Base-by-base conservation (phyloP, 2,888 invertebrate genomes). In the Eumacrocentrus americanus region DNA sequence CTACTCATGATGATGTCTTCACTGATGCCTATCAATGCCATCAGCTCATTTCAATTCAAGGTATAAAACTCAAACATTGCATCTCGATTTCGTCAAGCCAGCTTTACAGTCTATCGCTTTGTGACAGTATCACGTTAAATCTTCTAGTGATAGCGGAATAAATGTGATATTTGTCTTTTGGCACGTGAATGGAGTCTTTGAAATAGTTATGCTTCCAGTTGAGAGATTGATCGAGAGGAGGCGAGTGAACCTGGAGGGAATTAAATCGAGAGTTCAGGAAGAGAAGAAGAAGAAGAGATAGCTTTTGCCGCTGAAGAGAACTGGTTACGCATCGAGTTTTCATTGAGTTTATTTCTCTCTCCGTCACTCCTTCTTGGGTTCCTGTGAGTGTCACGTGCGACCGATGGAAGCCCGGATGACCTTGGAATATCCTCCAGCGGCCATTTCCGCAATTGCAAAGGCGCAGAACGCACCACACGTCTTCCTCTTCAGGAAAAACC, bases 371-470 rank as follows among this genome's bases (percentile, higher is more conserved):
- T 35, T 46, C 23, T 20, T 29, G 16, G 35, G 47, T 53, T 53
- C 53, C 35, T 59, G 47, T 9, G 38, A 42, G 23, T 60, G 54
- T 60, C 54, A 55, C 54, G 54, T 60, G 40, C 42, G 42, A 50
- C 48, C 54, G 25, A 42, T 54, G 20, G 54, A 29, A 34, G 14
- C 57, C 48, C 37, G 14, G 42, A 29, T 60, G 60, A 50, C 60
- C 60, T 60, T 60, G 60, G 44, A 54, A 54, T 60, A 54, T 47
- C 46, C 54, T 42, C 40, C 18, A 47, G 34, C 38, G 48, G 40
- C 50, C 60, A 54, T 60, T 60, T 60, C 60, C 60, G 60, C 54
- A 60, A 60, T 54, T 60, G 53, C 60, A 50, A 18, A 38, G 54
- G 40, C 60, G 34, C 47, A 20, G 23, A 22, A 40, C 38, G 20